Conservation (phyloP, 2,797 vertebrate genomes). For the Silurus lanzhouensis region DNA sequence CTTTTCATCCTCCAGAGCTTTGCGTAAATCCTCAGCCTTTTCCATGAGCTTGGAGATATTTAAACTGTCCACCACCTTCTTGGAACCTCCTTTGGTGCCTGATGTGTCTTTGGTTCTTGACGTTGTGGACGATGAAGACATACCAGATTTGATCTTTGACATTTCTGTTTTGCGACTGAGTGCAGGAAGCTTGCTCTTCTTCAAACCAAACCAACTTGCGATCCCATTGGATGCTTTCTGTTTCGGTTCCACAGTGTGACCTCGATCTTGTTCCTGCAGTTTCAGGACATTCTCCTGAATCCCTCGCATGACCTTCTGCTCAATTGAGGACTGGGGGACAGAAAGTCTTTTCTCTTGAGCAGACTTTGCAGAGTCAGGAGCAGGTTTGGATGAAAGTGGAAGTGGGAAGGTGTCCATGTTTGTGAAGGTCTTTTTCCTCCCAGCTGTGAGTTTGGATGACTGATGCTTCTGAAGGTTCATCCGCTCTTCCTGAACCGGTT, state of each 20-base stretch:
- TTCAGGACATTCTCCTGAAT: slow-evolving; percentile 93
- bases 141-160: slow-evolving; percentile 76
- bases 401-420: slow-evolving; percentile 71
- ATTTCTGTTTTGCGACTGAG: slow-evolving; percentile 84
- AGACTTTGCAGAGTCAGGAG: slow-evolving; percentile 61
- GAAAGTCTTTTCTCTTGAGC: slow-evolving; percentile 61
- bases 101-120: slow-evolving; percentile 83
- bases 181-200: slow-evolving; percentile 91
- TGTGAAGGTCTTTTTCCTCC: slow-evolving; percentile 74
- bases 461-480: slow-evolving; percentile 74
- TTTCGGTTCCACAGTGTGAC: slow-evolving; percentile 75
- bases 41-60: slow-evolving; percentile 98
- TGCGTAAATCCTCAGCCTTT: slow-evolving; percentile 90
- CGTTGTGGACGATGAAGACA: slow-evolving; percentile 59
- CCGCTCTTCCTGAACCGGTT: slow-evolving; percentile 67
- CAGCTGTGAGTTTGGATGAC: slow-evolving; percentile 73
- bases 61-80: slow-evolving; percentile 83
- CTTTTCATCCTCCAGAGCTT: slow-evolving; percentile 90
- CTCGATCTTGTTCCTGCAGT: slow-evolving; percentile 86
- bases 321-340: slow-evolving; percentile 83
- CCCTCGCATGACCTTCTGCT: slow-evolving; percentile 98
- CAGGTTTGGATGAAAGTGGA: slow-evolving; percentile 70
- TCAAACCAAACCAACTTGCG: slow-evolving; percentile 93
- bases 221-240: slow-evolving; percentile 87
- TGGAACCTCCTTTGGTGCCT: slow-evolving; percentile 72